Percentiles rank a stretch among this genome's conserved stretches.
These are phyloP conservation scores for Chrysocyon brachyurus DNA, from an alignment of 2,797 vertebrate species.

Conservation along the genomic window DNA sequence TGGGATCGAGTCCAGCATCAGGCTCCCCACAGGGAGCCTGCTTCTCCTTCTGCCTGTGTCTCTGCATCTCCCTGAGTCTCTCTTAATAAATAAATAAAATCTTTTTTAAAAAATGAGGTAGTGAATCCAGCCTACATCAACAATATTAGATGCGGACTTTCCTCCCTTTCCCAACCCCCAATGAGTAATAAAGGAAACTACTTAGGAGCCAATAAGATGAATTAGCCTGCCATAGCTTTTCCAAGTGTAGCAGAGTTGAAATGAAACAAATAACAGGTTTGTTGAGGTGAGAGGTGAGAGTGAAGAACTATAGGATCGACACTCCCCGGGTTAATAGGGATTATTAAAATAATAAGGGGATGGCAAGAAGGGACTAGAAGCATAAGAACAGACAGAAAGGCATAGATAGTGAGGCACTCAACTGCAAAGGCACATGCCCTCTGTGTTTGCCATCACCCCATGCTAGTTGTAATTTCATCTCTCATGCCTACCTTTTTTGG, in stretches of 20 bases:
- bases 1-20: too few species aligned
- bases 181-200: not conserved
- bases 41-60: too few species aligned
- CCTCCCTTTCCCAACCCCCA: not conserved
- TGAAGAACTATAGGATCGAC: not conserved
- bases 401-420: not conserved
- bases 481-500: not conserved
- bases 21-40: too few species aligned
- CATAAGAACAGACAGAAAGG: not conserved
- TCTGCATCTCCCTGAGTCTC: too few species aligned
- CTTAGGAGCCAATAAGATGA: not conserved
- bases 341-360: not conserved
- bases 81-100: too few species aligned
- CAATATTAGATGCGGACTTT: not conserved
- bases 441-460: not conserved
- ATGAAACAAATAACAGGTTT: constrained; percentile 17
- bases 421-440: not conserved
- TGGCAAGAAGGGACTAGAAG: not conserved
- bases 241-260: not conserved
- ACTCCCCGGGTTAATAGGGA: not conserved
- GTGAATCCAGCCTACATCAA: not conserved
- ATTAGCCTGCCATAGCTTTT: not conserved
- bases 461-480: not conserved
- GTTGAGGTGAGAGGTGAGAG: not conserved
- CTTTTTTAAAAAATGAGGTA: not conserved